These are phyloP conservation scores for Leptopilina drosophilae DNA, from an alignment of 2,888 invertebrate species.

Conservation along the genomic window DNA sequence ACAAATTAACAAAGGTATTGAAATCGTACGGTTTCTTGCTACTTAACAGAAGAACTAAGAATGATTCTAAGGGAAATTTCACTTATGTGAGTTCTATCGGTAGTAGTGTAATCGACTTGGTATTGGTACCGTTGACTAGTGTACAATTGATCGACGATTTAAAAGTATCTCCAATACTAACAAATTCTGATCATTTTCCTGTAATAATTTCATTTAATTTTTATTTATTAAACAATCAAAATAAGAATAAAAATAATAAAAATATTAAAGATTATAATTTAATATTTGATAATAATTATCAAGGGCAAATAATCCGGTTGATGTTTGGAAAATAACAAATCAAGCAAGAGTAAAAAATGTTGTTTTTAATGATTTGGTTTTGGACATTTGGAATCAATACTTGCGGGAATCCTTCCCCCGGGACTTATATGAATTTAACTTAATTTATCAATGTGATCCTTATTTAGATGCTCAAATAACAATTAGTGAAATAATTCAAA, in stretches of 20 bases:
- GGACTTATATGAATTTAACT: neutral
- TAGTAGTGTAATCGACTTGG: neutral
- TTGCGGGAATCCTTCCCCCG: neutral
- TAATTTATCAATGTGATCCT: neutral
- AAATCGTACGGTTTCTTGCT: neutral
- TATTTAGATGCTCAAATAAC: neutral
- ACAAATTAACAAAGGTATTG: neutral
- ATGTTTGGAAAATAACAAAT: neutral
- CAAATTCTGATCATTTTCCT: slow-evolving; percentile 2
- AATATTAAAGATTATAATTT: neutral
- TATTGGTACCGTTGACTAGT: neutral
- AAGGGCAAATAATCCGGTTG: neutral
- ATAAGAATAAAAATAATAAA: neutral
- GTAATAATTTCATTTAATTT: neutral
- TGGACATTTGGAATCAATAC: neutral
- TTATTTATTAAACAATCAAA: neutral
- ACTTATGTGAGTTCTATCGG: neutral
- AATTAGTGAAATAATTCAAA: neutral
- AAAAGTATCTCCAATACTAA: neutral
- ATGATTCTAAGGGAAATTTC: neutral
- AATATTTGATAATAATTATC: neutral
- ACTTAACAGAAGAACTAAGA: neutral
- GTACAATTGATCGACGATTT: neutral
- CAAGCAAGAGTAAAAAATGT: neutral
- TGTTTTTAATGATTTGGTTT: neutral